Conservation (phyloP, 2,888 invertebrate genomes). For the Lamproptera curius region DNA sequence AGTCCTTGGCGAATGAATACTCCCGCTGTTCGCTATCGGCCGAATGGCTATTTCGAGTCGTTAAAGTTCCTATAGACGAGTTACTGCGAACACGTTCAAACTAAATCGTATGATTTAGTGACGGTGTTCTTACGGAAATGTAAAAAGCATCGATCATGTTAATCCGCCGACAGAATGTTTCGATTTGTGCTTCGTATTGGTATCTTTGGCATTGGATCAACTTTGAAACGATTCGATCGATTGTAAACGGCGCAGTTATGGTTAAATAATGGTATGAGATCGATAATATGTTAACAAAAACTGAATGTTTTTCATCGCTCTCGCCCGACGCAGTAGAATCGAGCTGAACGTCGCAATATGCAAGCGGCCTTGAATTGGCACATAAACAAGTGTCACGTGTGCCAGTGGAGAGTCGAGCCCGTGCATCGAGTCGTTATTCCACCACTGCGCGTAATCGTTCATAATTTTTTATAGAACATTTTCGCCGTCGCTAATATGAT, state of each 20-base stretch:
- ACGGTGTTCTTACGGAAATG: slow-evolving; percentile 7
- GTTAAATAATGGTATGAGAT: neutral
- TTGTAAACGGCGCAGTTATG: neutral
- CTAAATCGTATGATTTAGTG: slow-evolving; percentile 10
- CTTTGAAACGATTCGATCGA: neutral
- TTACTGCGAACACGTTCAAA: neutral
- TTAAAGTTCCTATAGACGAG: slow-evolving; percentile 8
- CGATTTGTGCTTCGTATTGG: neutral
- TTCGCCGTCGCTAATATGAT: no score
- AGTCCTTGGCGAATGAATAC: slow-evolving; percentile 23
- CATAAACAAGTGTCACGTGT: slow-evolving; percentile 71
- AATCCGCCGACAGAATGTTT: slow-evolving; percentile 27
- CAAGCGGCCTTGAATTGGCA: slow-evolving; percentile 57
- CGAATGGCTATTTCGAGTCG: slow-evolving; percentile 12
- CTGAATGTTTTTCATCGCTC: slow-evolving; percentile 1
- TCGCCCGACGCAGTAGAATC: slow-evolving; percentile 3
- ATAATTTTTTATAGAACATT: slow-evolving; percentile 14
- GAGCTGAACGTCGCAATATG: slow-evolving; percentile 62
- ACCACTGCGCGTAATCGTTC: slow-evolving; percentile 19
- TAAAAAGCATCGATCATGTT: slow-evolving; percentile 34
- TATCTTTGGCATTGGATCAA: neutral
- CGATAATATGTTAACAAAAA: neutral
- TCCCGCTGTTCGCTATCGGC: slow-evolving; percentile 19
- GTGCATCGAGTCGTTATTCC: slow-evolving; percentile 26
- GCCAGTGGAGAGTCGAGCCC: slow-evolving; percentile 33